Evolutionary conservation across 1,140 invertebrate species (phyloP).

Genomic region (Elymnias hypermnestra): DNA sequence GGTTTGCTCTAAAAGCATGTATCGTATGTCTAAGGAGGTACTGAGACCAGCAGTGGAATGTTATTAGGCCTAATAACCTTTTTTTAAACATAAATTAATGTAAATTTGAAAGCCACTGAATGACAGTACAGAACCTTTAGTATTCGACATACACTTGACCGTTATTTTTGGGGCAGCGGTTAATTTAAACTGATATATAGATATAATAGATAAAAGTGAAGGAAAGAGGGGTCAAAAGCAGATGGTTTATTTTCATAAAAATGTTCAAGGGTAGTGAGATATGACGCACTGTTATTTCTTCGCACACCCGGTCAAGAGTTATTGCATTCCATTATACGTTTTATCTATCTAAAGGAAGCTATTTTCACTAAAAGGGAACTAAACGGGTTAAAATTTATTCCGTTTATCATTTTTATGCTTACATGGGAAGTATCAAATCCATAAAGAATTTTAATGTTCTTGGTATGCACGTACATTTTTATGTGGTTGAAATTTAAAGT

Average conservation of each 20-base stretch:
- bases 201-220: no score
- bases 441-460: conserved; percentile 30
- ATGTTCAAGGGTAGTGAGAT: conserved; percentile 74
- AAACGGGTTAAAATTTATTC: conserved; percentile 71
- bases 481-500: no score
- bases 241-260: conserved; percentile 74
- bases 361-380: conserved; percentile 71
- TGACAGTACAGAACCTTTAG: no score
- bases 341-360: conserved; percentile 74
- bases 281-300: conserved; percentile 75
- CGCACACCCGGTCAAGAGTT: conserved; percentile 75
- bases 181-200: no score
- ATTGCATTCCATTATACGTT: conserved; percentile 75
- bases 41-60: no score
- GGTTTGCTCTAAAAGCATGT: no score
- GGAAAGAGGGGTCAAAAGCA: conserved; percentile 74
- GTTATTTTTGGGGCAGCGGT: no score
- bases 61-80: no score
- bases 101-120: no score
- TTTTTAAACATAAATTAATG: no score
- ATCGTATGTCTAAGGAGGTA: no score
- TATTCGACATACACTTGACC: no score
- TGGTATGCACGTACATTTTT: conserved; percentile 1
- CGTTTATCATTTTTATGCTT: conserved; percentile 61
- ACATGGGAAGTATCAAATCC: conserved; percentile 36